A percentile compares a stretch with the other conserved stretches of the same genome.
phyloP scores from a whole-genome alignment of 2,888 invertebrate species.

The Zaprionus bogoriensis region DNA sequence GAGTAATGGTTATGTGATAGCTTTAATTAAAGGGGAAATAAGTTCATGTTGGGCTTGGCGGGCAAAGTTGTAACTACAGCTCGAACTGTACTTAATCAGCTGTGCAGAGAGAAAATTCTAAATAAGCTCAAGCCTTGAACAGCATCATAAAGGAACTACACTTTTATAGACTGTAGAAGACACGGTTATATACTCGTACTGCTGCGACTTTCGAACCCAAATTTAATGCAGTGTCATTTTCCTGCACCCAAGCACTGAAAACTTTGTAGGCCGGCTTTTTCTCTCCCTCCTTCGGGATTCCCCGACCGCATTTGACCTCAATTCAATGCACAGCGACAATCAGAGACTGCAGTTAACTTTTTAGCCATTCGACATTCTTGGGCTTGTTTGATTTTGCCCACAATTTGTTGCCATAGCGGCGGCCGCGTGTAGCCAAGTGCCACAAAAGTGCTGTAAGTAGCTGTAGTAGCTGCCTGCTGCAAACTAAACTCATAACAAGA shows the following conservation, averaged over 20 bases:
- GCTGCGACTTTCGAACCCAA: too few relatives aligned
- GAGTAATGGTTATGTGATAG: too few relatives aligned
- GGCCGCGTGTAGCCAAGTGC: conserved; percentile 58
- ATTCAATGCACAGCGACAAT: conserved; percentile 44
- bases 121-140: too few relatives aligned
- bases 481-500: conserved; percentile 71
- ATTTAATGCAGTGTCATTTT: neutral
- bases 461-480: conserved; percentile 50
- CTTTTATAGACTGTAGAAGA: too few relatives aligned
- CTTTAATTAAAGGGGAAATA: too few relatives aligned
- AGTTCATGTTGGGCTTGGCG: too few relatives aligned
- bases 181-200: too few relatives aligned
- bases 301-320: conserved; percentile 40
- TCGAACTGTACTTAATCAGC: too few relatives aligned
- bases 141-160: too few relatives aligned
- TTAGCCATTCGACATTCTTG: conserved; percentile 23
- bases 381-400: conserved; percentile 53
- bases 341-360: conserved; percentile 46
- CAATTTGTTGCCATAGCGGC: conserved; percentile 61
- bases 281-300: conserved; percentile 9
- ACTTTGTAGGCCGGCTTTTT: neutral
- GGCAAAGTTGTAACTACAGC: too few relatives aligned
- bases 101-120: too few relatives aligned
- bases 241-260: neutral
- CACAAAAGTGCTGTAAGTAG: conserved; percentile 69